phyloP scores from a whole-genome alignment of 2,113 vertebrate species.

The Erythrocebus patas region DNA sequence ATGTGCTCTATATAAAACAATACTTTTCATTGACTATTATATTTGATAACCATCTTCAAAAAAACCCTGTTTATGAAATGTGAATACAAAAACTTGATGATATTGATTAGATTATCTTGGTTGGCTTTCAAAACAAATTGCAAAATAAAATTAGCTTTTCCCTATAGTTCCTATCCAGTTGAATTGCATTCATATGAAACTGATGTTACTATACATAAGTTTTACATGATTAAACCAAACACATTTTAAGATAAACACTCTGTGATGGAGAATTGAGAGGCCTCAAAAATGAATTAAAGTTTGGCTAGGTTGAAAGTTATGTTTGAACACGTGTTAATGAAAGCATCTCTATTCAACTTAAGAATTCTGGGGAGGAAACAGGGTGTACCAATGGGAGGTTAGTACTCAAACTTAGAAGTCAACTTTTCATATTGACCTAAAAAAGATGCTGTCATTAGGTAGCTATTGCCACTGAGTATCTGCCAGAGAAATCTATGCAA shows the following conservation, averaged over 20 bases:
- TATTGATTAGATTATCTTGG: not conserved
- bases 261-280: not conserved
- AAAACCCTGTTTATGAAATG: not conserved
- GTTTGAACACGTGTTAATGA: not conserved
- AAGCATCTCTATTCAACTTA: not conserved
- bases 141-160: not conserved
- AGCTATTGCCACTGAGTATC: not conserved
- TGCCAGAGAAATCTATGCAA: not conserved
- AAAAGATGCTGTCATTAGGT: not conserved
- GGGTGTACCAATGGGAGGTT: not conserved
- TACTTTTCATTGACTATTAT: not conserved
- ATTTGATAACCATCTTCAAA: not conserved
- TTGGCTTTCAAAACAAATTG: not conserved
- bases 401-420: not conserved
- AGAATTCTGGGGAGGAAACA: not conserved
- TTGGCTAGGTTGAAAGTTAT: not conserved
- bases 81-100: not conserved
- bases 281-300: not conserved
- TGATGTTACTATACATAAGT: not conserved
- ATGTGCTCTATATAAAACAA: not conserved
- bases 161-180: not conserved
- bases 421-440: not conserved
- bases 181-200: not conserved
- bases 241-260: not conserved
- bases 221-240: not conserved